Base-by-base conservation (phyloP, 92 coral and sea anemone species). In the Micromussa lordhowensis region DNA sequence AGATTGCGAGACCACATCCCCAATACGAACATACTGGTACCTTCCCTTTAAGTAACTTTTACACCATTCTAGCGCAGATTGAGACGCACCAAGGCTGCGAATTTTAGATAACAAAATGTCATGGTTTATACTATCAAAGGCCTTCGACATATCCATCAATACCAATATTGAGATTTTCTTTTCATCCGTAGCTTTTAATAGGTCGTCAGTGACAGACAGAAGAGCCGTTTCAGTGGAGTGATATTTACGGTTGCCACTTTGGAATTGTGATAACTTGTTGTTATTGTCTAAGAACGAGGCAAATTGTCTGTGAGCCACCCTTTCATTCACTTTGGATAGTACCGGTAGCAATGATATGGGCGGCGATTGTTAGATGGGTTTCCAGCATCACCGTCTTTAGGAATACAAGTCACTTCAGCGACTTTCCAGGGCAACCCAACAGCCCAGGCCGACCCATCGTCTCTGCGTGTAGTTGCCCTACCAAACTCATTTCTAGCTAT, bases 321-420 rank as follows among this genome's bases (percentile, higher is more conserved):
- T 75, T 38, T 82, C 78, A 31, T 79, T n/a, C n/a, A n/a, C n/a
- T n/a, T n/a, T n/a, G n/a, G n/a, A n/a, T n/a, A n/a, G n/a, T n/a
- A n/a, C n/a, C 55, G 88, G 92, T 88, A 88, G 75, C 86, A 80
- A 40, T 58, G 91, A 88, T 68, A 75, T 90, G 74, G 88, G 90
- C 51, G n/a, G n/a, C 87, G 59, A 82, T 86, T 78, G 88, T 84
- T 51, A 68, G 78, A n/a, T 77, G 88, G 82, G 74, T 75, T 68
- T 85, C 61, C 82, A 63, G 58, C 70, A 78, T 75, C 73, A 30
- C n/a, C n/a, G n/a, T n/a, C n/a, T n/a, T n/a, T n/a, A n/a, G n/a
- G n/a, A n/a, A n/a, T n/a, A n/a, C n/a, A n/a, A n/a, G n/a, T n/a
- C n/a, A n/a, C n/a, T n/a, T n/a, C n/a, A n/a, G n/a, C n/a, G n/a